phyloP scores from a whole-genome alignment of 2,113 vertebrate genomes.

The Limnothrissa miodon region DNA sequence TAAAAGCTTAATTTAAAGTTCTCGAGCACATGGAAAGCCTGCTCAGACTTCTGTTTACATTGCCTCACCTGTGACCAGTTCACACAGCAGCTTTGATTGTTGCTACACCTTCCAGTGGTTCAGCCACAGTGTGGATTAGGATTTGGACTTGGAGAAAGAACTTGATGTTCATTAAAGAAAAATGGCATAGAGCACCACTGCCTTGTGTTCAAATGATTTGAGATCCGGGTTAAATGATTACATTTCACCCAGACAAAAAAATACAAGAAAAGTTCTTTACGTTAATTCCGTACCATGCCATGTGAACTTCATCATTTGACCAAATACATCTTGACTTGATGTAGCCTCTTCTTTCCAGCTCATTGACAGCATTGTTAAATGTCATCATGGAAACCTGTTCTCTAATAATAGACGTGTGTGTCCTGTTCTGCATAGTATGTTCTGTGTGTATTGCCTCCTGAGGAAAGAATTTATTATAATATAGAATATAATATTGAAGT shows the following conservation, averaged over 20 bases:
- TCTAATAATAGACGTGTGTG: too few relatives aligned
- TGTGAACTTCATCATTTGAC: too few relatives aligned
- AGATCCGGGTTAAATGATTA: too few relatives aligned
- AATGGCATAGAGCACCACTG: too few relatives aligned
- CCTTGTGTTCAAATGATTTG: too few relatives aligned
- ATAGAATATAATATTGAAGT: too few relatives aligned
- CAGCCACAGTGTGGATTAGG: neutral
- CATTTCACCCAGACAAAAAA: too few relatives aligned
- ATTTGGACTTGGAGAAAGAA: neutral
- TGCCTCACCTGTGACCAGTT: constrained; percentile 1
- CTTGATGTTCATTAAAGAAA: neutral
- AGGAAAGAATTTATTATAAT: too few relatives aligned
- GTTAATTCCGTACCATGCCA: too few relatives aligned
- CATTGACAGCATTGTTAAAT: neutral
- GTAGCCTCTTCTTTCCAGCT: too few relatives aligned
- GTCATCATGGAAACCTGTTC: neutral
- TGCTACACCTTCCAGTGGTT: neutral
- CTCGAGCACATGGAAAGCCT: neutral
- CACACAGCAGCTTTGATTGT: neutral
- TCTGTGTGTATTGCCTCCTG: neutral
- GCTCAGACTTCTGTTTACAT: neutral
- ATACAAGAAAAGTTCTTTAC: too few relatives aligned
- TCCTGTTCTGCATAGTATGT: neutral
- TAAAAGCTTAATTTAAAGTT: neutral
- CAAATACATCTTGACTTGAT: too few relatives aligned